Evolutionary conservation across 2,797 vertebrate species (phyloP).

Genomic region (Rhabdomys pumilio): DNA sequence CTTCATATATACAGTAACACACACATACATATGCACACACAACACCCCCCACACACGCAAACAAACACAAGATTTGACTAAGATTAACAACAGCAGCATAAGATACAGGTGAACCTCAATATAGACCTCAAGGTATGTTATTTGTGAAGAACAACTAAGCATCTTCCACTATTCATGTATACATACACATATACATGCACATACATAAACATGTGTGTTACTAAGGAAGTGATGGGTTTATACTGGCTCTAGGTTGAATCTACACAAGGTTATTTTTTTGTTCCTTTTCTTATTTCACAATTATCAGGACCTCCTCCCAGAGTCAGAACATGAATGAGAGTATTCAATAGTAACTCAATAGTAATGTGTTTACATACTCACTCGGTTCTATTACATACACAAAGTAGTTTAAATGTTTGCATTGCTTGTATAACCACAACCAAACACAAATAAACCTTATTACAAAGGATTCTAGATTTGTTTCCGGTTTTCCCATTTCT

Average conservation of each 20-base stretch:
- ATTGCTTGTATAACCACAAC: not conserved
- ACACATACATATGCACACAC: not conserved
- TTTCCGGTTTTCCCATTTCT: not conserved
- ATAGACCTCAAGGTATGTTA: not conserved
- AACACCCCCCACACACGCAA: no score
- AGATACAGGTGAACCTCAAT: not conserved
- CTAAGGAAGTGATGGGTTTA: not conserved
- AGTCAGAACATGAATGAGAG: not conserved
- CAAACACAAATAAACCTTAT: not conserved
- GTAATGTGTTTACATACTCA: not conserved
- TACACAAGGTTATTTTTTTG: not conserved
- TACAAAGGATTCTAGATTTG: not conserved
- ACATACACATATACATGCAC: not conserved
- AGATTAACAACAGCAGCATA: not conserved
- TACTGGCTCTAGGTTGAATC: not conserved
- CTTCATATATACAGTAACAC: not conserved
- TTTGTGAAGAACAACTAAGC: not conserved
- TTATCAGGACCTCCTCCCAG: not conserved
- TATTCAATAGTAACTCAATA: no score
- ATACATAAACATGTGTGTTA: not conserved
- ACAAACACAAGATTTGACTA: no score
- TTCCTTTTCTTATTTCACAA: not conserved
- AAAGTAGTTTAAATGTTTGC: constrained; percentile 8
- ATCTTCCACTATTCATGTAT: not conserved
- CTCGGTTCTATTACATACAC: not conserved